These are phyloP conservation scores for Picathartes gymnocephalus DNA, from an alignment of 2,113 vertebrate species.

Conservation along the genomic window DNA sequence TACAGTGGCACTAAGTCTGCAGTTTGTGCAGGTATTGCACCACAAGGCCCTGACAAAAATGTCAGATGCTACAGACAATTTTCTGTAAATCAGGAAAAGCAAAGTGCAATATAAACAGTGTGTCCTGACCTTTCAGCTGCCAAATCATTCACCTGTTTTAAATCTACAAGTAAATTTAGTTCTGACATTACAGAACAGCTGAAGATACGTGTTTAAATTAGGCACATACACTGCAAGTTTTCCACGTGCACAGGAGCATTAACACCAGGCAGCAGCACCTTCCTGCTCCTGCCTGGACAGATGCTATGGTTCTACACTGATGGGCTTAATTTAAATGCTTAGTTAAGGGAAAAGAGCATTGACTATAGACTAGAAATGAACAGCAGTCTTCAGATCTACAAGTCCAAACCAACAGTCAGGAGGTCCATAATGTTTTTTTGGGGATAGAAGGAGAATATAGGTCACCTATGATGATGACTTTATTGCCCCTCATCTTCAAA, in stretches of 20 bases:
- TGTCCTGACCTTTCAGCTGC: slow-evolving; percentile 25
- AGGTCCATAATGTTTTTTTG: not conserved
- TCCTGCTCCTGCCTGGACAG: not conserved
- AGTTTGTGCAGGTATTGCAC: not conserved
- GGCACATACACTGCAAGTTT: not conserved
- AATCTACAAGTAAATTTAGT: slow-evolving; percentile 44
- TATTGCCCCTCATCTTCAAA: not conserved
- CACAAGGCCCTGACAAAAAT: not conserved
- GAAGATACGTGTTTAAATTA: slow-evolving; percentile 17
- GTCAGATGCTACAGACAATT: not conserved
- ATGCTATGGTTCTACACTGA: not conserved
- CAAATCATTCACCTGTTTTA: slow-evolving; percentile 47
- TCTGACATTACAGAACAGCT: slow-evolving; percentile 27
- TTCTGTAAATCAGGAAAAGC: not conserved
- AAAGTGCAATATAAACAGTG: not conserved
- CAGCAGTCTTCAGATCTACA: not conserved
- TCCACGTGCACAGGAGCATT: not conserved
- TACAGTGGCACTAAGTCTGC: not conserved
- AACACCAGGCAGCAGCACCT: not conserved
- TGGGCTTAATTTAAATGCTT: not conserved
- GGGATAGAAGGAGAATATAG: not conserved
- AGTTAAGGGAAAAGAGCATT: not conserved
- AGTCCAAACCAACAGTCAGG: not conserved
- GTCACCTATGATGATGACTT: not conserved
- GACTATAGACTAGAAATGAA: not conserved